A percentile compares a stretch with the other conserved stretches of the same genome.
Evolutionary conservation across 2,888 invertebrate genomes (phyloP).

Genomic region (Meteorus cinctellus): DNA sequence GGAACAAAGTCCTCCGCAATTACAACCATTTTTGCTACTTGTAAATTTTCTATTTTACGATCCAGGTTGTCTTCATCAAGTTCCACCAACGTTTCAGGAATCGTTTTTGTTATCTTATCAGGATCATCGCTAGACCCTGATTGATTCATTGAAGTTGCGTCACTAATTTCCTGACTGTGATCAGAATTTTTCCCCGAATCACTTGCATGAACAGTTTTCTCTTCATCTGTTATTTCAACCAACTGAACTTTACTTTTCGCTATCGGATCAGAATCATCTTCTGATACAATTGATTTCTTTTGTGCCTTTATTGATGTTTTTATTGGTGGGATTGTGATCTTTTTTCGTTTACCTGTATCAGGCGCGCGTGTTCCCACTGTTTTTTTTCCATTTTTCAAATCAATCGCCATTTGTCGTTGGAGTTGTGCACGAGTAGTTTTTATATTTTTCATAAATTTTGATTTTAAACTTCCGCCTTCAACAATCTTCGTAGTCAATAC

Average conservation of each 20-base stretch:
- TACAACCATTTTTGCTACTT: neutral
- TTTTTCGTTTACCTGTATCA: constrained; percentile 35
- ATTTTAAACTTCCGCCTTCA: constrained; percentile 50
- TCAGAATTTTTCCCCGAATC: constrained; percentile 26
- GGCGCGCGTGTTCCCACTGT: constrained; percentile 19
- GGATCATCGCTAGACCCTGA: constrained; percentile 25
- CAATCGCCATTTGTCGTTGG: constrained; percentile 52
- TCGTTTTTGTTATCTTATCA: constrained; percentile 26
- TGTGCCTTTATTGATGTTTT: constrained; percentile 40
- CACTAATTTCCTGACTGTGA: constrained; percentile 4
- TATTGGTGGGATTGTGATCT: constrained; percentile 34
- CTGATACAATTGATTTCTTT: constrained; percentile 36
- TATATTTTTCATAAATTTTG: constrained; percentile 22
- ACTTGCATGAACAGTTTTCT: constrained; percentile 4
- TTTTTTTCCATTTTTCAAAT: constrained; percentile 50
- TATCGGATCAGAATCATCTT: constrained; percentile 31
- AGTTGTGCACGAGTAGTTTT: constrained; percentile 46
- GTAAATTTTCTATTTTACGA: neutral
- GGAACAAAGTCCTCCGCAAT: neutral
- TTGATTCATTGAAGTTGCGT: neutral
- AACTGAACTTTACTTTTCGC: constrained; percentile 31
- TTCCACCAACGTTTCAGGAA: constrained; percentile 5
- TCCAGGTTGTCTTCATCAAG: constrained; percentile 1
- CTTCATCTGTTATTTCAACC: neutral
- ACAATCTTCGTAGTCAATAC: constrained; percentile 7